These are phyloP conservation scores for Channallabes apus DNA, from an alignment of 2,797 vertebrate genomes.

Conservation along the genomic window DNA sequence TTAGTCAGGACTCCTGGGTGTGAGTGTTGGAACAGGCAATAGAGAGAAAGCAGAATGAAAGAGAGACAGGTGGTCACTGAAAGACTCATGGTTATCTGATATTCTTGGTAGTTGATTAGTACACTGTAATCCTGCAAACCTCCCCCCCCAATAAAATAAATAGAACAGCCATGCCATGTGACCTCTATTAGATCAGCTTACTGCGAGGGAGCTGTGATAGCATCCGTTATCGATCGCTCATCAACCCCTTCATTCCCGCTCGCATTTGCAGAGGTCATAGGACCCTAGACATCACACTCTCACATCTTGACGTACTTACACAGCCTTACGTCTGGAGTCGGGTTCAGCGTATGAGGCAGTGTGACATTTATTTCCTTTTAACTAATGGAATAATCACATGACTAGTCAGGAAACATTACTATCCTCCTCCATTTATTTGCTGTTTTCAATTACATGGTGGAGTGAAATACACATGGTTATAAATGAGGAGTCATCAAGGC, in stretches of 20 bases:
- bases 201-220: conserved; percentile 12
- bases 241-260: not conserved
- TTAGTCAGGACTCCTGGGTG: not conserved
- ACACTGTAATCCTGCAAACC: not conserved
- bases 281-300: not conserved
- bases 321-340: not conserved
- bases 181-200: conserved; percentile 32
- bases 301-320: not conserved
- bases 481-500: not conserved
- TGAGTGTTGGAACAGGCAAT: not conserved
- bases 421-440: not conserved
- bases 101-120: conserved; percentile 10
- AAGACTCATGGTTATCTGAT: not conserved
- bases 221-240: conserved; percentile 23
- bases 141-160: conserved; percentile 11
- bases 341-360: not conserved
- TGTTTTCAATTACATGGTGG: not conserved
- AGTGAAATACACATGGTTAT: not conserved
- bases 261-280: not conserved
- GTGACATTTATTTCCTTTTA: not conserved
- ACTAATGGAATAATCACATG: conserved; percentile 1
- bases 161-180: not conserved
- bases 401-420: not conserved
- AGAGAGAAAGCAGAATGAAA: not conserved
- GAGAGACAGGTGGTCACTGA: not conserved